These are phyloP conservation scores for Leptinotarsa tumamoca DNA, from an alignment of 2,888 invertebrate genomes.

Conservation along the genomic window DNA sequence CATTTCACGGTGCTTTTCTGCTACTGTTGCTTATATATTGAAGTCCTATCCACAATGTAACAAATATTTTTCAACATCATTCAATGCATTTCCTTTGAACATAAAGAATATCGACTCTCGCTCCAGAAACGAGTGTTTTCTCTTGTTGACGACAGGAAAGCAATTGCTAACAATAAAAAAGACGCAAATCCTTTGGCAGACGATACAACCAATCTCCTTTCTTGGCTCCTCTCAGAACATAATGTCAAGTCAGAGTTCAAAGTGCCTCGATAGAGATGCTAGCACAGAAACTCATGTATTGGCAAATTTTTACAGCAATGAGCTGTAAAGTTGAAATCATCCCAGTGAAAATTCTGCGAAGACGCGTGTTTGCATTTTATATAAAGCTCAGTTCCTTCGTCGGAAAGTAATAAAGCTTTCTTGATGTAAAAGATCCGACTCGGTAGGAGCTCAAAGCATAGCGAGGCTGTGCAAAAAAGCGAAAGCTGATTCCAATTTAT, in stretches of 20 bases:
- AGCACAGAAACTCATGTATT: slow-evolving; percentile 27
- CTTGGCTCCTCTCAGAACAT: neutral
- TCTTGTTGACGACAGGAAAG: neutral
- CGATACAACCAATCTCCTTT: neutral
- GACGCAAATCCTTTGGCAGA: neutral
- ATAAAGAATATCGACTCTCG: neutral
- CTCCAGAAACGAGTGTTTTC: neutral
- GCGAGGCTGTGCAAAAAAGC: slow-evolving; percentile 52
- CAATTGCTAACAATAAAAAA: neutral
- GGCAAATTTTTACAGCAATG: slow-evolving; percentile 42
- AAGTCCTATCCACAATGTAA: no score
- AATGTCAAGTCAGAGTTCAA: slow-evolving; percentile 11
- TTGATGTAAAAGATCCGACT: slow-evolving; percentile 53
- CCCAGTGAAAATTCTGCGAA: slow-evolving; percentile 47
- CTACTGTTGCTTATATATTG: no score
- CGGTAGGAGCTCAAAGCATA: slow-evolving; percentile 49
- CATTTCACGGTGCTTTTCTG: no score
- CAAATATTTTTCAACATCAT: no score
- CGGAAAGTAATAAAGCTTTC: slow-evolving; percentile 58
- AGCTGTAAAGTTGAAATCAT: slow-evolving; percentile 42
- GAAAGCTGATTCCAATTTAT: slow-evolving; percentile 51
- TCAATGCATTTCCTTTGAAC: no score
- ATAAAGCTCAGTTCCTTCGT: slow-evolving; percentile 55
- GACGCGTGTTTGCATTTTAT: slow-evolving; percentile 58
- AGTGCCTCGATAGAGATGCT: slow-evolving; percentile 1